These are phyloP conservation scores for Mus caroli DNA, from an alignment of 2,797 vertebrate genomes.

Conservation along the genomic window DNA sequence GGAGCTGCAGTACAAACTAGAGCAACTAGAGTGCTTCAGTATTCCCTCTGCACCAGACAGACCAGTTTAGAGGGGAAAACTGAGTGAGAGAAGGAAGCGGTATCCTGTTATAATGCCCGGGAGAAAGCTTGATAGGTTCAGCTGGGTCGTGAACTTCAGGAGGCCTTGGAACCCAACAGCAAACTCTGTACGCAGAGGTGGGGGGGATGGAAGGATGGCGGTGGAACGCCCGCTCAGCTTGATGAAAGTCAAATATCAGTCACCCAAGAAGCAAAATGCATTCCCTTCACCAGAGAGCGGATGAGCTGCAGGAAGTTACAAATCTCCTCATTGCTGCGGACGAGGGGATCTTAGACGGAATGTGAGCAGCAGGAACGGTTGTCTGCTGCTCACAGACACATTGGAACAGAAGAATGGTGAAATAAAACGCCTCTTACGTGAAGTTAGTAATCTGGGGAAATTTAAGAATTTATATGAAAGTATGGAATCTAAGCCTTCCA, in stretches of 20 bases:
- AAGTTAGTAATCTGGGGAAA: constrained; percentile 94
- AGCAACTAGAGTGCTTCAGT: constrained; percentile 92
- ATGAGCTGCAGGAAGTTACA: constrained; percentile 97
- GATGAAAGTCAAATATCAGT: constrained; percentile 95
- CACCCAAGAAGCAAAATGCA: constrained; percentile 94
- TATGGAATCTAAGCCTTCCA: constrained; percentile 75
- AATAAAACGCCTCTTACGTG: constrained; percentile 94
- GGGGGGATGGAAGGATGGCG: constrained; percentile 96
- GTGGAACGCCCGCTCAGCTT: constrained; percentile 95
- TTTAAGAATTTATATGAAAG: constrained; percentile 89
- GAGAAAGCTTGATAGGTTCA: constrained; percentile 96
- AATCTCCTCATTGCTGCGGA: constrained; percentile 95
- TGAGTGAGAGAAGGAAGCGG: constrained; percentile 92
- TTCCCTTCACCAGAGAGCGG: constrained; percentile 93
- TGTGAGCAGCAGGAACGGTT: constrained; percentile 95
- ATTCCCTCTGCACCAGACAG: constrained; percentile 91
- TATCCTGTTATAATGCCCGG: constrained; percentile 92
- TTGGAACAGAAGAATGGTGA: constrained; percentile 95
- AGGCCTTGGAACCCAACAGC: constrained; percentile 94
- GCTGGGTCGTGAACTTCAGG: constrained; percentile 92
- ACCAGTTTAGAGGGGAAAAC: constrained; percentile 92
- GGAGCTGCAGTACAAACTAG: constrained; percentile 91
- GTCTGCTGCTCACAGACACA: constrained; percentile 89
- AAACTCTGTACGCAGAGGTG: constrained; percentile 98
- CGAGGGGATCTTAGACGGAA: constrained; percentile 94